Evolutionary conservation across 2,888 invertebrate species (phyloP).

Genomic region (Cataglyphis albicans): DNA sequence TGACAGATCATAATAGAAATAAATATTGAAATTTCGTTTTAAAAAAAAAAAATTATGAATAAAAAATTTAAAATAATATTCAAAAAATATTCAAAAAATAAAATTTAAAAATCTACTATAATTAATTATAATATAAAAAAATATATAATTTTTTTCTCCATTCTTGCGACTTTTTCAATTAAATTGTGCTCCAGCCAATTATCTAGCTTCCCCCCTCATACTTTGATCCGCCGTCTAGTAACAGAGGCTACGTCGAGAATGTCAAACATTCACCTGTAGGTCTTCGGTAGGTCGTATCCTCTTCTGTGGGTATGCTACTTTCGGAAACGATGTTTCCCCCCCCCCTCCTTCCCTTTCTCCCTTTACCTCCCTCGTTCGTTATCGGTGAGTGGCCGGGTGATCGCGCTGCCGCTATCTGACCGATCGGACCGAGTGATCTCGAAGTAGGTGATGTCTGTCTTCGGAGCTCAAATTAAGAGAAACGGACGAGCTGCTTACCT

Average conservation of each 20-base stretch:
- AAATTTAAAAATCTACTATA: background rate
- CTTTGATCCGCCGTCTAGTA: slow-evolving; percentile 3
- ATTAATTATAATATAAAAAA: background rate
- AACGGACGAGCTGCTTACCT: slow-evolving; percentile 64
- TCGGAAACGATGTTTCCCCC: slow-evolving; percentile 28
- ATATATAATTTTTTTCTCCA: background rate
- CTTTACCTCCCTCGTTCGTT: slow-evolving; percentile 21
- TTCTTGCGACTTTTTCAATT: background rate
- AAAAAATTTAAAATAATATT: background rate
- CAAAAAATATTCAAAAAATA: background rate
- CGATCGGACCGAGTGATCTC: slow-evolving; percentile 37
- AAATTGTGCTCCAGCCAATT: slow-evolving; percentile 9
- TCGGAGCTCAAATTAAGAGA: slow-evolving; percentile 65
- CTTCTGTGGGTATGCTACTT: slow-evolving; percentile 24
- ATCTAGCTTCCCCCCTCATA: background rate
- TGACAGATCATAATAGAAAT: background rate
- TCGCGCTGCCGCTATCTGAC: slow-evolving; percentile 14
- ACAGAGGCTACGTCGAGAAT: slow-evolving; percentile 39
- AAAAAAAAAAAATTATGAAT: background rate
- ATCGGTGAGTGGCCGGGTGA: slow-evolving; percentile 26
- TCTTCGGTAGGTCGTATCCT: slow-evolving; percentile 20
- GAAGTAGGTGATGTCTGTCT: slow-evolving; percentile 9
- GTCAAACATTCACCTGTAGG: slow-evolving; percentile 46
- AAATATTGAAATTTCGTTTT: background rate
- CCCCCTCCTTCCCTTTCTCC: background rate